Evolutionary conservation across 1,140 invertebrate genomes (phyloP).

Genomic region (Caenorhabditis inopinata): DNA sequence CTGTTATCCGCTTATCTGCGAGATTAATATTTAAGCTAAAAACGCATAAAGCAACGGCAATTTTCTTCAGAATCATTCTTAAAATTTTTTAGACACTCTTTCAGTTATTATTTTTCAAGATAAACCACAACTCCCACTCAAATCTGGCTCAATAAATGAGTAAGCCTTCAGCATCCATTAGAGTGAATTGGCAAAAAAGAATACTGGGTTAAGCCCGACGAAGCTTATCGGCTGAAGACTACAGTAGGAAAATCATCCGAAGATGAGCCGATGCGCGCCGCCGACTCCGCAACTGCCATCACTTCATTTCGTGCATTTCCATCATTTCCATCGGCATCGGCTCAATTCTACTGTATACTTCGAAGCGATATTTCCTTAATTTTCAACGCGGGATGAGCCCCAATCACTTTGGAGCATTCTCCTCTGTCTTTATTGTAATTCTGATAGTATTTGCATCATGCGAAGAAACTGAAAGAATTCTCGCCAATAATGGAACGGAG

Average conservation of each 20-base stretch:
- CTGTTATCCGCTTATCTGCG: no score
- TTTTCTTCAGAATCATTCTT: neutral
- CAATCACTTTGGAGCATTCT: no score
- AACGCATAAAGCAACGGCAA: no score
- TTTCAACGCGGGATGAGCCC: no score
- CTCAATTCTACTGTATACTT: no score
- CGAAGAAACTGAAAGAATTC: slow-evolving; percentile 21
- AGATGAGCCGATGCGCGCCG: neutral
- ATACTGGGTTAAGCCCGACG: neutral
- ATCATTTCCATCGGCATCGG: no score
- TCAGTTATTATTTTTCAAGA: neutral
- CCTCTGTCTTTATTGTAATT: neutral
- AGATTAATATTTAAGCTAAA: no score
- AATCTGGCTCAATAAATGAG: neutral
- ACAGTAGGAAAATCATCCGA: neutral
- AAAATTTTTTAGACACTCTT: neutral
- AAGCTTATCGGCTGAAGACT: slow-evolving; percentile 16
- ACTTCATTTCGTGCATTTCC: slow-evolving; percentile 1
- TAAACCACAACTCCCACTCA: neutral
- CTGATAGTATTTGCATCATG: neutral
- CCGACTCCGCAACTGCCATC: no score
- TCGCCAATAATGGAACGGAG: slow-evolving; percentile 12
- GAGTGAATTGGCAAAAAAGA: slow-evolving; percentile 19
- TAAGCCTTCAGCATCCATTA: neutral
- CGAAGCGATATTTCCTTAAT: no score